phyloP scores from a whole-genome alignment of 2,113 vertebrate genomes.

The Actenoides hombroni region DNA sequence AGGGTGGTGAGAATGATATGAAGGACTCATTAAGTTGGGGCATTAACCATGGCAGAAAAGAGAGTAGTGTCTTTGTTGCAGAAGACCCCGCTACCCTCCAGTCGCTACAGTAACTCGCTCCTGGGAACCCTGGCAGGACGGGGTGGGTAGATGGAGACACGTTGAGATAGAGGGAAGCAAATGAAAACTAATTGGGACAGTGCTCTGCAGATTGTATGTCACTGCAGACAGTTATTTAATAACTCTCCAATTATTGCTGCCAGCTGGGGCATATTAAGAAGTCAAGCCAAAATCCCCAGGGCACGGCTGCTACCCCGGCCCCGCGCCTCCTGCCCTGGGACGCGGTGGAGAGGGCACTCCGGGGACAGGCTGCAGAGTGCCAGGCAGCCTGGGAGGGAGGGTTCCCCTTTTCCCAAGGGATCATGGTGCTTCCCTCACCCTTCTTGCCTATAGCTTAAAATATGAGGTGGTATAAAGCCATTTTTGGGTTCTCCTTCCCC shows the following conservation, averaged over 20 bases:
- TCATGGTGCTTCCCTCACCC: not conserved
- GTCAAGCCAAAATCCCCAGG: constrained; percentile 28
- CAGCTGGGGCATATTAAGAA: constrained; percentile 54
- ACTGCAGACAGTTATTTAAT: constrained; percentile 64
- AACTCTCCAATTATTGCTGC: constrained; percentile 50
- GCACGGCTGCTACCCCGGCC: not conserved
- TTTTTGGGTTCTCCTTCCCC: not conserved
- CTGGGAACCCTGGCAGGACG: not conserved
- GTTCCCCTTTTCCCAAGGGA: not conserved
- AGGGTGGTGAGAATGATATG: constrained; percentile 65
- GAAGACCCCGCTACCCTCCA: not conserved
- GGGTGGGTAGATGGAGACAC: not conserved
- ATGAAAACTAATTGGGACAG: constrained; percentile 52
- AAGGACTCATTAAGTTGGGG: constrained; percentile 69
- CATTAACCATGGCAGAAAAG: constrained; percentile 68
- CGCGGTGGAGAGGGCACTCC: not conserved
- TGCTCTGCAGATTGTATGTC: constrained; percentile 45
- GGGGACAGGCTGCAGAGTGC: not conserved
- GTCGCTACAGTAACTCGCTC: constrained; percentile 1
- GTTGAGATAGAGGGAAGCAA: constrained; percentile 18
- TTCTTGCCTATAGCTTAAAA: not conserved
- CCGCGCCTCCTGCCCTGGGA: not conserved
- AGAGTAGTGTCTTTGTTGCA: constrained; percentile 69
- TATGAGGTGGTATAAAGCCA: not conserved
- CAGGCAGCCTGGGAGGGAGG: not conserved